These are phyloP conservation scores for Drosophila birchii DNA, from an alignment of 2,888 invertebrate species.

Conservation along the genomic window DNA sequence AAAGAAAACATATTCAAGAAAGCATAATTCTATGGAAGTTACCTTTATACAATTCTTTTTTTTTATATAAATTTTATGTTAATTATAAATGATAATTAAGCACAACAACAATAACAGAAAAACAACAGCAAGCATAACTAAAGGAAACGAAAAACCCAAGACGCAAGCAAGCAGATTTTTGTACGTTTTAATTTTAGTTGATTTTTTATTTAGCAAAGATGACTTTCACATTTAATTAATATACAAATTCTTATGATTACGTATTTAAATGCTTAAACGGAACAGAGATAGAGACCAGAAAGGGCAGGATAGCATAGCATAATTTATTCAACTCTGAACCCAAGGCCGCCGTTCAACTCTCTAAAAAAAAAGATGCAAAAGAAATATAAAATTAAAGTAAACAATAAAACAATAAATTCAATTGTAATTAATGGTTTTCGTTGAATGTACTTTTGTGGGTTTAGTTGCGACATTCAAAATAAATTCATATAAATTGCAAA, in stretches of 20 bases:
- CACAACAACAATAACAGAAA: not conserved
- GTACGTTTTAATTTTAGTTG: slow-evolving; percentile 71
- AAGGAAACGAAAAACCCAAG: slow-evolving; percentile 6
- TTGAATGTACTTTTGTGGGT: slow-evolving; percentile 25
- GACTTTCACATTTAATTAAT: slow-evolving; percentile 39
- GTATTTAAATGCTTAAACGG: slow-evolving; percentile 21
- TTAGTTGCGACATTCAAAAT: slow-evolving; percentile 23
- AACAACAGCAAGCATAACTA: not conserved
- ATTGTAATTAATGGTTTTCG: slow-evolving; percentile 13
- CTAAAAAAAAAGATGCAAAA: not conserved
- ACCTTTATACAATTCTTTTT: slow-evolving; percentile 5
- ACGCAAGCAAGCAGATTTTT: slow-evolving; percentile 29
- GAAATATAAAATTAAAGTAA: not conserved
- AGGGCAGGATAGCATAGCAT: slow-evolving; percentile 63
- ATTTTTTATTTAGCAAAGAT: slow-evolving; percentile 72
- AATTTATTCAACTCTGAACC: slow-evolving; percentile 63
- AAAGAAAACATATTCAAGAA: slow-evolving; percentile 1
- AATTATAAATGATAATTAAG: slow-evolving; percentile 16
- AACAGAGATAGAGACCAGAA: slow-evolving; percentile 35
- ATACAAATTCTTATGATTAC: slow-evolving; percentile 23
- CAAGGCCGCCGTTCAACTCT: slow-evolving; percentile 4
- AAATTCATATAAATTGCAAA: slow-evolving; percentile 13
- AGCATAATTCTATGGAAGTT: slow-evolving; percentile 13
- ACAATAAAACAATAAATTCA: not conserved
- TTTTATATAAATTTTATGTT: slow-evolving; percentile 18